Conservation (phyloP, 2,797 vertebrate species). For the Cephalopachus bancanus region DNA sequence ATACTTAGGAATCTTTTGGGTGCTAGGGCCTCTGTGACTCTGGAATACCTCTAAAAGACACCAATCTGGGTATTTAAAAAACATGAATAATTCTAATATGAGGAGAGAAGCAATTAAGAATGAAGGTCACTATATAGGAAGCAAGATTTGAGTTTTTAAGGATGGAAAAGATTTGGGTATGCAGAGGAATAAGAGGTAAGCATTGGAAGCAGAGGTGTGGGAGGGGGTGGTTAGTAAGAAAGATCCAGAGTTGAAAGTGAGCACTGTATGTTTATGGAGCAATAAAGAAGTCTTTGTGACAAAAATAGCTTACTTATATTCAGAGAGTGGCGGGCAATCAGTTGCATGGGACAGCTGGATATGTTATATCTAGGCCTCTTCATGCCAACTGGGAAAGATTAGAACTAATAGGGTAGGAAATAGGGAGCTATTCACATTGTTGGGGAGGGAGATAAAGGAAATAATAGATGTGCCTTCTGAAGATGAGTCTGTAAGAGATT, state of each 20-base stretch:
- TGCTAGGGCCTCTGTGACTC: neutral
- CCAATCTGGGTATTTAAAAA: constrained; percentile 34
- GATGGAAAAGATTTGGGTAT: neutral
- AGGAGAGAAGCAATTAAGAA: constrained; percentile 7
- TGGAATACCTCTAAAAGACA: neutral
- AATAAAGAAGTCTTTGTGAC: constrained; percentile 52
- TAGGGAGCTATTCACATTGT: constrained; percentile 15
- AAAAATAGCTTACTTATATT: constrained; percentile 68
- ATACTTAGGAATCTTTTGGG: neutral
- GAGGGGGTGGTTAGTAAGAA: constrained; percentile 15
- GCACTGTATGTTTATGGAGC: neutral
- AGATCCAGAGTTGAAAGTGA: constrained; percentile 52
- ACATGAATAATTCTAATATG: neutral
- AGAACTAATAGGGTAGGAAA: constrained; percentile 47
- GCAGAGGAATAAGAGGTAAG: neutral
- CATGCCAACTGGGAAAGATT: constrained; percentile 17
- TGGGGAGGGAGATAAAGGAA: constrained; percentile 3
- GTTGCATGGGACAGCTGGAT: constrained; percentile 65
- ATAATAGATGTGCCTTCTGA: neutral
- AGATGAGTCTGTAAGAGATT: neutral
- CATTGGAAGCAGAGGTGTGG: neutral
- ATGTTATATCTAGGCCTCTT: constrained; percentile 55
- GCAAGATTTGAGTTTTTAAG: neutral
- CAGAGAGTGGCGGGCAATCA: constrained; percentile 48
- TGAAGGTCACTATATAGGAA: neutral